Evolutionary conservation across 2,888 invertebrate genomes (phyloP), one percentile per base, ranked within the genome.

Genomic region (Euphydryas editha): DNA sequence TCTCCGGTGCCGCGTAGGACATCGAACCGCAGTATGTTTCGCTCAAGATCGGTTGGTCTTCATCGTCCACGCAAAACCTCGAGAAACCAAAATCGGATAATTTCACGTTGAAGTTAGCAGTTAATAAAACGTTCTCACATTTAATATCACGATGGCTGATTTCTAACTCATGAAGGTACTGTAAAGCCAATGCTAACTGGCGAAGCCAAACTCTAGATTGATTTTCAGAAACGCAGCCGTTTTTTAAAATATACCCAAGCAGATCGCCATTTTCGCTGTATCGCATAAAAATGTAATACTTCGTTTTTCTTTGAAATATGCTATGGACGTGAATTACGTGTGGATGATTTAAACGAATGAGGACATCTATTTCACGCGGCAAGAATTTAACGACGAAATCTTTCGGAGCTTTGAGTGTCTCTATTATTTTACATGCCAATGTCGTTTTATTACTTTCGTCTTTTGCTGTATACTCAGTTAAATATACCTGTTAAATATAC

Each of bases 1-100:
- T 95, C 87, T 98, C 98, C 0, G 98, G 97, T 0, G 98, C 96
- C 0, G 96, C 97, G 81, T 98, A 98, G 1, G 97, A 97, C 77
- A 97, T 93, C 10, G 97, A 97, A 6, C 97, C 98, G 79, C 97
- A 98, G 79, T 96, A 97, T 0, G 97, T 97, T 74, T 95, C 95
- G 75, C 97, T 97, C 51, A 95, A 81, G 21, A 95, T 78, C 10
- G 87, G 83, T 65, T 85, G 78, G 36, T 87, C 85, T 13, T 81
- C 77, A 1, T 86, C 84, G 68, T 92, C 87, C 7, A 93, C 75
- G 63, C 89, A 88, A 57, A 86, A 81, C 46, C 93, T 92, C 0
- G 97, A 94, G 80, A 97, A 97, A 2, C 97, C 97, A 81, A 97
- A 97, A 88, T 97, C 97, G 0, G 97, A 95, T 30, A 96, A 81